Conservation (phyloP, 2,888 invertebrate species). For the Spialia ferax region DNA sequence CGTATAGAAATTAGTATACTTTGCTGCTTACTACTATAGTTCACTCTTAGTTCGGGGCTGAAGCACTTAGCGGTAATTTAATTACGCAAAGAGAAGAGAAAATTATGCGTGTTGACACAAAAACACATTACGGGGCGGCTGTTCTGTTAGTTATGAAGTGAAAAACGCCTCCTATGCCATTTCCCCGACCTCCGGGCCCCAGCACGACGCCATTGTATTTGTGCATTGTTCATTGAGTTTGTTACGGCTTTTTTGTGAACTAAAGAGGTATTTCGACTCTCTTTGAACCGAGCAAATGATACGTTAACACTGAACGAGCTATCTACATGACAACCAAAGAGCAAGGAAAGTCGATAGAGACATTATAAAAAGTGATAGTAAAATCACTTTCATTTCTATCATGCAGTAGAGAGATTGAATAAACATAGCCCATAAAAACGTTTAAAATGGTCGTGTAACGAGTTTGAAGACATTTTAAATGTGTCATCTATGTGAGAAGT, state of each 20-base stretch:
- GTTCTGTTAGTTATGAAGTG: conserved; percentile 54
- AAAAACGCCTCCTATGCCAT: conserved; percentile 53
- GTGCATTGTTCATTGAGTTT: conserved; percentile 65
- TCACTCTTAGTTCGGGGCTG: neutral
- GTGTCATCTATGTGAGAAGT: too few species aligned
- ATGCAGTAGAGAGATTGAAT: too few species aligned
- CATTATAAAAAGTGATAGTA: too few species aligned
- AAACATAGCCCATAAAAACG: too few species aligned
- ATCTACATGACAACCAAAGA: too few species aligned
- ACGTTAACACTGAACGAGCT: conserved; percentile 55
- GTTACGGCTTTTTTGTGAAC: conserved; percentile 52
- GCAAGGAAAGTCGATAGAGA: too few species aligned
- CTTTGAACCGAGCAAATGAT: conserved; percentile 57
- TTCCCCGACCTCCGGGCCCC: conserved; percentile 42
- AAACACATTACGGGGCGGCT: conserved; percentile 50
- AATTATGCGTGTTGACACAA: conserved; percentile 45
- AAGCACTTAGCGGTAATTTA: conserved; percentile 32
- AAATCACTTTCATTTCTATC: too few species aligned
- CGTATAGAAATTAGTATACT: too few species aligned
- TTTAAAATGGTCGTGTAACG: too few species aligned
- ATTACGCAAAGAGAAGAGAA: conserved; percentile 22
- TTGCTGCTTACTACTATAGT: too few species aligned
- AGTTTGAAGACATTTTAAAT: too few species aligned
- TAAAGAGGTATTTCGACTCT: conserved; percentile 49
- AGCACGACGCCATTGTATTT: conserved; percentile 52